phyloP scores from a whole-genome alignment of 2,113 vertebrate genomes.

The Macaca nemestrina region DNA sequence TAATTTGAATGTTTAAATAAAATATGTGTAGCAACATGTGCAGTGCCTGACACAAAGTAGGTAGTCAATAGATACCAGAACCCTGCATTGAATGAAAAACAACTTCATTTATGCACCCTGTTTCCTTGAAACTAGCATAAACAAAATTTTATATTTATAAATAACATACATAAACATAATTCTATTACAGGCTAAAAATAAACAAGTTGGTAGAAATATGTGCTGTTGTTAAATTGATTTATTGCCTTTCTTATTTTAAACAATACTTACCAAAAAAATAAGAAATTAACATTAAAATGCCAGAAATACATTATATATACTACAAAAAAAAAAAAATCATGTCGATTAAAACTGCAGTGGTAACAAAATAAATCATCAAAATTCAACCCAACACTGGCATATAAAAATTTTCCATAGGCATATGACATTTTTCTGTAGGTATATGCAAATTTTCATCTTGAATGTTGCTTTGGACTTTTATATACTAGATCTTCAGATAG shows the following conservation, averaged over 20 bases:
- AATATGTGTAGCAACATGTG: neutral
- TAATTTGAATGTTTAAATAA: neutral
- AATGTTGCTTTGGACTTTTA: neutral
- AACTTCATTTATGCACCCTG: neutral
- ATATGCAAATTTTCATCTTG: neutral
- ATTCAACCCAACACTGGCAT: neutral
- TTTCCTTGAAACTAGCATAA: conserved; percentile 1
- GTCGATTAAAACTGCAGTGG: neutral
- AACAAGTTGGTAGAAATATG: neutral
- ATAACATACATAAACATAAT: neutral
- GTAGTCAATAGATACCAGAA: neutral
- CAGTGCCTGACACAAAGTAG: neutral
- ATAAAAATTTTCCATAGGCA: neutral
- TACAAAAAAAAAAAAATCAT: neutral
- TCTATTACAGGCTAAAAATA: neutral
- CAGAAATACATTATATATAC: neutral
- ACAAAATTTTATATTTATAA: conserved; percentile 5
- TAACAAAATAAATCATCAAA: neutral
- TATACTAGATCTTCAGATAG: neutral
- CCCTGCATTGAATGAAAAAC: neutral
- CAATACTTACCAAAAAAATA: neutral
- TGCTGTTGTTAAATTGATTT: conserved; percentile 1
- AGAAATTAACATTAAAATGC: conserved; percentile 30
- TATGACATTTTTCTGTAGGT: neutral
- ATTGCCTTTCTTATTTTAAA: neutral